Evolutionary conservation across 2,113 vertebrate species (phyloP).

Genomic region (Dinomys branickii): DNA sequence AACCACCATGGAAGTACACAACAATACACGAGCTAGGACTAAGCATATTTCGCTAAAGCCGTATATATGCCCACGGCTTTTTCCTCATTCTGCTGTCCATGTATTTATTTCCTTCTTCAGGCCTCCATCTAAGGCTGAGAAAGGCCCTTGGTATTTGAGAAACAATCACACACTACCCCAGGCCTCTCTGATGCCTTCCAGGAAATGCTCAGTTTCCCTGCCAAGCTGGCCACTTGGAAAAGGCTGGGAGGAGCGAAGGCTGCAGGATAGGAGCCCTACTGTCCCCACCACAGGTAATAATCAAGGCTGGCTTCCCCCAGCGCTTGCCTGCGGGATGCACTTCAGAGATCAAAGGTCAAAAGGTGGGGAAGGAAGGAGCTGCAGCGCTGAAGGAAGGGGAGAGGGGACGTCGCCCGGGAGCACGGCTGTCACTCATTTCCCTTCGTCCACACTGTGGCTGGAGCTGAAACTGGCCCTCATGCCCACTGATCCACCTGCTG

Average conservation of each 20-base stretch:
- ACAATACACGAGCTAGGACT: neutral
- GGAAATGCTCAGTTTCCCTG: neutral
- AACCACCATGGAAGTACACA: neutral
- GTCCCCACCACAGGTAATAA: neutral
- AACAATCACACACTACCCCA: neutral
- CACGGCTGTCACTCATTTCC: neutral
- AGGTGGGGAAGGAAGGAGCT: neutral
- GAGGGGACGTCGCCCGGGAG: neutral
- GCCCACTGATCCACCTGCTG: neutral
- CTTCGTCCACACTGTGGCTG: neutral
- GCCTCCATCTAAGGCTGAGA: neutral
- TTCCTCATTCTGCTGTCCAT: neutral
- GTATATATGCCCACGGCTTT: neutral
- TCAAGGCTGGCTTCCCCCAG: neutral
- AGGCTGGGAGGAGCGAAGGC: neutral
- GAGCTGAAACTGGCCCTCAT: neutral
- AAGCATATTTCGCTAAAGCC: neutral
- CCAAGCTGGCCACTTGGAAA: no score
- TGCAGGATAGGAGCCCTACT: neutral
- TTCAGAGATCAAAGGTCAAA: constrained; percentile 18
- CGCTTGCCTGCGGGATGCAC: neutral
- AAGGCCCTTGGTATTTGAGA: neutral
- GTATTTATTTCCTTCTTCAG: neutral
- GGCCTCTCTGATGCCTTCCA: neutral
- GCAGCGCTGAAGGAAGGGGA: neutral